Evolutionary conservation across 64 coral and sea anemone genomes (phyloP), one percentile per base, ranked within the genome.

Genomic region (Stichodactyla helianthus): DNA sequence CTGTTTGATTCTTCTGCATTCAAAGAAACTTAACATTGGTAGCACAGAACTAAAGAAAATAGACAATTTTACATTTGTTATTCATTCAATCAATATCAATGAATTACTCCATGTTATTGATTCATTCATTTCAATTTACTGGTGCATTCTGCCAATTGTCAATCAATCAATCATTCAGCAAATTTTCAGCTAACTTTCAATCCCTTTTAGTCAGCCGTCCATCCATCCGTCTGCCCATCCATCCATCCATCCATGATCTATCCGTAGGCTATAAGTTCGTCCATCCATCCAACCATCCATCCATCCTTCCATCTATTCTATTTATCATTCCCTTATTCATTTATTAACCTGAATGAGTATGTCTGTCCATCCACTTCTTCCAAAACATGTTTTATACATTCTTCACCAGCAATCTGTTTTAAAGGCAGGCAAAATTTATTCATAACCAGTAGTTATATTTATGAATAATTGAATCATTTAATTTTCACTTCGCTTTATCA

Each of bases 1-100:
- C 80, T 98, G 95, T 84, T 85, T 93, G 20, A 98, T 77, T 77
- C 92, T 86, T 77, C 91, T 91, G 19, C 88, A 87, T 82, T 98
- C 89, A 56, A 98, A 93, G 55, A 94, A 98, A 59, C 92, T 93
- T 64, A 98, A 79, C 95, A 98, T 98, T 51, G 95, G 95, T 15
- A 98, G 88, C 55, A 98, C 89, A 76, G 89, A 89, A 83, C 95
- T 98, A 71, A n/a, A 91, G 86, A 55, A 74, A 74, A 74, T 5
- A 9, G 10, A 8, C 7, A 22, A 5, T 4, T 1, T 27, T 10
- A 8, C 22, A 27, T 10, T 31, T 27, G 3, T 31, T 27, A 28
- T 28, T n/a, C 11, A 65, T 9, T 65, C 13, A 13, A n/a, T 65
- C 19, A 13, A 60, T 5, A 60, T 60, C 62, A 6, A 19, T n/a